Evolutionary conservation across 2,888 invertebrate species (phyloP), one percentile per base, ranked within the genome.

Genomic region (Diarsia mendica): DNA sequence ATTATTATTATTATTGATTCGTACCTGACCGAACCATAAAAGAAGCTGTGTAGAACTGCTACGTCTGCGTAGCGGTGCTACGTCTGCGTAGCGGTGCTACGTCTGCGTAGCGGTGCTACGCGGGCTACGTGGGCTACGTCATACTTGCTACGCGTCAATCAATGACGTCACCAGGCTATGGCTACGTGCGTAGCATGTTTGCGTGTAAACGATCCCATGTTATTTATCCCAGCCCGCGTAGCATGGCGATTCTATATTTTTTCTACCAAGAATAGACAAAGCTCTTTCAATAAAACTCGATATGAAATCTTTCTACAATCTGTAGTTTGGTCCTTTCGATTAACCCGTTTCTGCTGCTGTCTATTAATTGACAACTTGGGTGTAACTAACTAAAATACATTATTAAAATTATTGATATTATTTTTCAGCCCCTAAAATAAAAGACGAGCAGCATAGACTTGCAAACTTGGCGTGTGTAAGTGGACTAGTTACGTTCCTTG

Each of bases 401-500:
- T 55, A 23, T 55, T 55, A n/a, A 11, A 1, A 23, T 28, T n/a
- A 23, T 55, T 48, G 2, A 11, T 66, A 39, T 71, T 68, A 39
- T 53, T 60, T 94, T 94, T 66, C 91, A 96, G 96, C 95, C 13
- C 89, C 93, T 0, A 96, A 96, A 88, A 94, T 96, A 75, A 96
- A 96, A 73, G 96, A 95, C 10, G 95, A 95, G 44, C 88, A 93
- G 23, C 96, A 96, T 77, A 89, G 95, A 33, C 75, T 95, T 10
- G 92, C 91, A 0, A 96, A 96, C 74, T 75, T 96, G 79, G 96
- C 96, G 0, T 96, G 96, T 71, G 95, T 95, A 6, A 94, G 94
- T 77, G 96, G 96, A n/a, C 90, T 96, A 13, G 91, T 94, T 63
- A 95, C 95, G 0, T 95, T 96, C 64, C 89, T 95, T 28, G 95